Conservation (phyloP, 2,113 vertebrate species). For the Dasyprocta punctata region DNA sequence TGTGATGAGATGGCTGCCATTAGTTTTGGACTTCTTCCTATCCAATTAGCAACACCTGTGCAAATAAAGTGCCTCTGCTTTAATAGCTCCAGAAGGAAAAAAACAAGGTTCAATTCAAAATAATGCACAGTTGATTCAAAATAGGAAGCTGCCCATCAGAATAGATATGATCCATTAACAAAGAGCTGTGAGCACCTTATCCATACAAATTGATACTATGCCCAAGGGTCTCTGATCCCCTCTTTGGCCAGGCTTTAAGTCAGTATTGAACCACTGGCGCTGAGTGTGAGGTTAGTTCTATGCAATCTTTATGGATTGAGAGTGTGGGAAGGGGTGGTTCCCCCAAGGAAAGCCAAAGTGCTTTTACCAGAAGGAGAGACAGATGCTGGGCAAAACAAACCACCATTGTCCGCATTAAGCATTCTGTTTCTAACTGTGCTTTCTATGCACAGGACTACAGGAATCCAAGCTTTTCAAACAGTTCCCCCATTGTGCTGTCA, state of each 20-base stretch:
- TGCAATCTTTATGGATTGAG: background rate
- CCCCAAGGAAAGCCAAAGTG: conserved; percentile 52
- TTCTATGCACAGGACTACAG: background rate
- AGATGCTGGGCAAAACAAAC: background rate
- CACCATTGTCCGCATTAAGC: background rate
- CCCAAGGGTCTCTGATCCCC: fast-evolving
- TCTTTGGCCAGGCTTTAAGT: background rate
- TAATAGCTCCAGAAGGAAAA: background rate
- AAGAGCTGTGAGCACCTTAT: background rate
- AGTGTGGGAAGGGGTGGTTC: background rate
- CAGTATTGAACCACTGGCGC: background rate
- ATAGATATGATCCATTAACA: background rate
- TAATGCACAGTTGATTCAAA: background rate
- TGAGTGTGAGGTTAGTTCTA: background rate
- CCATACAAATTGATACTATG: background rate
- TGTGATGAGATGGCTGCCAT: background rate
- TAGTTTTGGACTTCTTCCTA: background rate
- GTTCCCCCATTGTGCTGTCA: background rate
- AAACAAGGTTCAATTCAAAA: background rate
- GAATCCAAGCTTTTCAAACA: background rate
- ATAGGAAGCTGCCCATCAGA: background rate
- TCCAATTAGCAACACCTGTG: background rate
- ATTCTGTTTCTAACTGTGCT: background rate
- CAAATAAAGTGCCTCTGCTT: background rate
- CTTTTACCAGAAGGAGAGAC: conserved; percentile 55